A percentile compares a stretch with the other conserved stretches of the same genome.
phyloP scores from a whole-genome alignment of 2,797 vertebrate genomes.

The Acipenser transmontanus region DNA sequence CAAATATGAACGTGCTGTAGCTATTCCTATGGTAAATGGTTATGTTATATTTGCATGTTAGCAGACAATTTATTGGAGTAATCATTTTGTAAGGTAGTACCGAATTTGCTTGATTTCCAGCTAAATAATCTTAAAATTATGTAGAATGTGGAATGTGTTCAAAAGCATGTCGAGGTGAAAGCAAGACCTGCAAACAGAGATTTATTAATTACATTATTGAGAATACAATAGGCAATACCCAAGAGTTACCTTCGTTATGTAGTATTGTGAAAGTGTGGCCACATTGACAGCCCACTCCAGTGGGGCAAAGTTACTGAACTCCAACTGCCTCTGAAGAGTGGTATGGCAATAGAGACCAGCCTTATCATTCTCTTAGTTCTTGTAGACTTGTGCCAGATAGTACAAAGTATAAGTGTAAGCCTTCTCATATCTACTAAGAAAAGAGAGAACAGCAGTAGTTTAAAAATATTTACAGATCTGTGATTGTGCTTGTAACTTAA shows the following conservation, averaged over 20 bases:
- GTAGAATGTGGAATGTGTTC: no score
- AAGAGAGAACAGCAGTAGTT: conserved; percentile 5
- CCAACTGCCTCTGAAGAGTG: conserved; percentile 88
- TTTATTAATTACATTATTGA: background rate
- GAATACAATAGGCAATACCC: conserved; percentile 24
- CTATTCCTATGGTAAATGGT: background rate
- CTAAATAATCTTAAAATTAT: no score
- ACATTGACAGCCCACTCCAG: conserved; percentile 97
- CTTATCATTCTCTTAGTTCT: conserved; percentile 83
- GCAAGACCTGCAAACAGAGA: conserved; percentile 24
- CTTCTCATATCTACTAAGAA: conserved; percentile 78
- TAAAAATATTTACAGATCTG: background rate
- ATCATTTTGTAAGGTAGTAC: no score
- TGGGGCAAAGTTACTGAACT: conserved; percentile 82
- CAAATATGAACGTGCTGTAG: background rate
- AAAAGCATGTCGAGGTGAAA: conserved; percentile 25
- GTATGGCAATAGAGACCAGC: conserved; percentile 91
- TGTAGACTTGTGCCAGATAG: conserved; percentile 95
- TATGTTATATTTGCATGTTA: no score
- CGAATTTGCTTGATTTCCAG: no score
- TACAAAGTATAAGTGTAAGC: conserved; percentile 91
- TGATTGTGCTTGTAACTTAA: no score
- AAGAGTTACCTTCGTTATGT: conserved; percentile 82
- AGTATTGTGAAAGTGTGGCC: conserved; percentile 91
- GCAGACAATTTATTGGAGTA: no score